These are phyloP conservation scores for Gambusia holbrooki DNA, from an alignment of 2,113 vertebrate genomes.

Conservation along the genomic window DNA sequence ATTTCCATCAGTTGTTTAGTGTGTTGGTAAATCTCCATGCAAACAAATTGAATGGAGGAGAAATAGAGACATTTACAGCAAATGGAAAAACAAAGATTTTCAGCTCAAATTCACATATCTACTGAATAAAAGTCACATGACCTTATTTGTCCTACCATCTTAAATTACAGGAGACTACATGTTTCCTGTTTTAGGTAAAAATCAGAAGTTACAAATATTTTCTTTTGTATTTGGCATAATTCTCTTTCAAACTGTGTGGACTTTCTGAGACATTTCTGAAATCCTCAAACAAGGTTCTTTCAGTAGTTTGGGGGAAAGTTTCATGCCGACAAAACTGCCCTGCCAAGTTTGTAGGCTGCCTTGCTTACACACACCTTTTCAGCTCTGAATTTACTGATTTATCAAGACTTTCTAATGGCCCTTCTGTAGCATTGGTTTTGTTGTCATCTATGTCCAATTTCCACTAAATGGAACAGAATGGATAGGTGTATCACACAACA, in stretches of 20 bases:
- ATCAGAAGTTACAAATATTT: neutral
- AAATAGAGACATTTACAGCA: constrained; percentile 10
- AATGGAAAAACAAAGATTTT: constrained; percentile 1
- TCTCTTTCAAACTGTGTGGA: neutral
- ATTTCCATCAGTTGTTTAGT: neutral
- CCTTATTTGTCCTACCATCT: neutral
- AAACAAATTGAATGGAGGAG: constrained; percentile 27
- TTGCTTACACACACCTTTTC: too few relatives aligned
- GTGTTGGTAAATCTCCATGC: constrained; percentile 41
- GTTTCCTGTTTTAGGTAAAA: neutral
- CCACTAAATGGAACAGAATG: too few relatives aligned
- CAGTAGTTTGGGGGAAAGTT: too few relatives aligned
- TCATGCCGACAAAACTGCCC: too few relatives aligned
- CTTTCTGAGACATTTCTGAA: neutral
- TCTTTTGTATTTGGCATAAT: neutral
- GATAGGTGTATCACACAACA: too few relatives aligned
- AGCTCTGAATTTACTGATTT: too few relatives aligned
- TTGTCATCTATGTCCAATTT: too few relatives aligned
- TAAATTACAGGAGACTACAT: neutral
- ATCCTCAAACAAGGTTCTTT: neutral
- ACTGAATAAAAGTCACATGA: neutral
- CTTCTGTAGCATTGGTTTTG: too few relatives aligned
- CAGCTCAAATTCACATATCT: neutral
- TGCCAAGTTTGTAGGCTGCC: too few relatives aligned
- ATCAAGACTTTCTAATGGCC: too few relatives aligned